Percentiles rank a stretch among this genome's conserved stretches.
Conservation (phyloP, 2,113 vertebrate genomes). For the Myotis davidii region DNA sequence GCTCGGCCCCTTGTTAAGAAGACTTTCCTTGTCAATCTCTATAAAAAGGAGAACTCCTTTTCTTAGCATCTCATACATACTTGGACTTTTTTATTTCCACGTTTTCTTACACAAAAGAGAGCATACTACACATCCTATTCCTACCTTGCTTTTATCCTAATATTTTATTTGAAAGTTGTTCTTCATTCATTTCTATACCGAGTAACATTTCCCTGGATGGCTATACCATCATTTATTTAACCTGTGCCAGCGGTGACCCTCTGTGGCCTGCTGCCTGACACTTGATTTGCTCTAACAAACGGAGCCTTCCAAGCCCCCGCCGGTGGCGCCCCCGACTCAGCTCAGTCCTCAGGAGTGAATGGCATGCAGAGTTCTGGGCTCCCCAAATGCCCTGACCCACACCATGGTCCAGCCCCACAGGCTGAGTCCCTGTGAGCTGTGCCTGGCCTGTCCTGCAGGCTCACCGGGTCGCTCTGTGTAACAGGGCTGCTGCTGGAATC, state of each 20-base stretch:
- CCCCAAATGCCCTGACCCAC: neutral
- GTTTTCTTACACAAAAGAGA: neutral
- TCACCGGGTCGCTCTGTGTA: neutral
- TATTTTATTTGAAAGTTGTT: conserved; percentile 11
- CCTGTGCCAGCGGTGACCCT: neutral
- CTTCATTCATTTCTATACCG: neutral
- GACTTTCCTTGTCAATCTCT: neutral
- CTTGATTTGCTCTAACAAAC: neutral
- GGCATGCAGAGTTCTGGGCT: neutral
- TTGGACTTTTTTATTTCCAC: neutral
- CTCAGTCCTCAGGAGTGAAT: neutral
- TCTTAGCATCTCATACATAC: neutral
- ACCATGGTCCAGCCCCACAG: neutral
- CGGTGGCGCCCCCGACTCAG: neutral
- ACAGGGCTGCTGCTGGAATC: no score
- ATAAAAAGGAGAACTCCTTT: neutral
- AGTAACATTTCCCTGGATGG: neutral
- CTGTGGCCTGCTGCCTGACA: neutral
- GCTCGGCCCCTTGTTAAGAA: neutral
- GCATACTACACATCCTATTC: neutral
- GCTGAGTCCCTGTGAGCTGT: neutral
- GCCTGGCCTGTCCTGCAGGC: neutral
- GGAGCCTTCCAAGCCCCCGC: neutral
- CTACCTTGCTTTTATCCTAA: neutral
- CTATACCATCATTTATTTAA: neutral